Evolutionary conservation across 1,140 invertebrate genomes (phyloP), one percentile per base, ranked within the genome.

Genomic region (Augochlora pura): DNA sequence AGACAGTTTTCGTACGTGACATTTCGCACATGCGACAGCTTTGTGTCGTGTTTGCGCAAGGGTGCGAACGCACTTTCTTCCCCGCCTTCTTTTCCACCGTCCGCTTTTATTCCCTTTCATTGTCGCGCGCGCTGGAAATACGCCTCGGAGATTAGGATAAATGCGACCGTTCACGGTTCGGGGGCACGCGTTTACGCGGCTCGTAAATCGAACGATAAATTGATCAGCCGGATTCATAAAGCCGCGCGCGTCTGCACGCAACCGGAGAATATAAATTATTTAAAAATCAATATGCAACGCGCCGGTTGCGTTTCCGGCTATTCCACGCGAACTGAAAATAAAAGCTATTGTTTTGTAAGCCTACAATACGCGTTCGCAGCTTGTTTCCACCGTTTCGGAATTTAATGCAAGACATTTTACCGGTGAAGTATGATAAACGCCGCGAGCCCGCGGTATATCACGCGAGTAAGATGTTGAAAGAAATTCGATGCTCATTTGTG

Each of bases 201-300:
- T 84, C 74, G 70, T 83, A 86, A 89, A 90, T 90, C 90, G 90
- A 88, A 88, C 85, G 83, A 89, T 88, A 86, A 89, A 91, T 90
- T 82, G 88, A 89, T 90, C 83, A 81, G 49, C 54, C 62, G 64
- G 65, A 57, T 69, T 86, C 86, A 80, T 81, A 86, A 86, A 85
- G 72, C 77, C 83, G 67, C 80, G 67, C 80, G 70, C 52, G 23
- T 75, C 27, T 75, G 64, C 74, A 54, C 65, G 69, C 74, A 52
- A 25, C 52, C 38, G 49, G 60, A 21, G 6, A n/a, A 21, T 64
- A 72, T 72, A 78, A 64, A 78, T 72, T 64, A 78, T 78, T 78
- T 72, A 25, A 39, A 71, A 72, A 78, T 78, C 42, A 49, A 49
- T 64, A 64, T 8, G 60, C 18, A 23, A 46, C n/a, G 32, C 32